Conservation (phyloP, 2,113 vertebrate species). For the Centropristis striata region DNA sequence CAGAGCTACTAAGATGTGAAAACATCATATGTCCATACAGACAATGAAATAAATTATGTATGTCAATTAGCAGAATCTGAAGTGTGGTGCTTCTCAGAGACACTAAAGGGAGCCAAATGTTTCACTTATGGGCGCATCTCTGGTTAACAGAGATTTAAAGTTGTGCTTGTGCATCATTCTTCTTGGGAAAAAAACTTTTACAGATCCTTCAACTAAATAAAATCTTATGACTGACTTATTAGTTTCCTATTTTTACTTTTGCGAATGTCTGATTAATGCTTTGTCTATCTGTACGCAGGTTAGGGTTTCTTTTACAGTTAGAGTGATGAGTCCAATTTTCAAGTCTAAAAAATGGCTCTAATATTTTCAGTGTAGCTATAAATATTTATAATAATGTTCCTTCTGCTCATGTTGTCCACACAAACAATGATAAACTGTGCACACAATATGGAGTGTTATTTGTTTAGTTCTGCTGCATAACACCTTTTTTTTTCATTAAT, state of each 20-base stretch:
- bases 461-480: background rate
- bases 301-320: background rate
- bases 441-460: background rate
- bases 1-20: no score
- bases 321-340: background rate
- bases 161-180: no score
- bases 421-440: conserved; percentile 1
- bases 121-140: no score
- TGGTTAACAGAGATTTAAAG: no score
- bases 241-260: background rate
- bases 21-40: no score
- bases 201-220: no score
- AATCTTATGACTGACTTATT: background rate
- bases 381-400: conserved; percentile 11
- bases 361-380: conserved; percentile 1
- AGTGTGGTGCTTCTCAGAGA: no score
- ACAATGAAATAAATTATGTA: no score
- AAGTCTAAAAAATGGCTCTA: background rate
- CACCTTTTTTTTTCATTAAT: conserved; percentile 2
- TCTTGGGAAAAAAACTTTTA: no score
- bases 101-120: no score
- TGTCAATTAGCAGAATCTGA: no score
- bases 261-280: background rate
- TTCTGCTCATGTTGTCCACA: background rate
- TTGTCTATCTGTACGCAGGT: background rate